Base-by-base conservation (phyloP, 1,140 invertebrate genomes). In the Bombus affinis region DNA sequence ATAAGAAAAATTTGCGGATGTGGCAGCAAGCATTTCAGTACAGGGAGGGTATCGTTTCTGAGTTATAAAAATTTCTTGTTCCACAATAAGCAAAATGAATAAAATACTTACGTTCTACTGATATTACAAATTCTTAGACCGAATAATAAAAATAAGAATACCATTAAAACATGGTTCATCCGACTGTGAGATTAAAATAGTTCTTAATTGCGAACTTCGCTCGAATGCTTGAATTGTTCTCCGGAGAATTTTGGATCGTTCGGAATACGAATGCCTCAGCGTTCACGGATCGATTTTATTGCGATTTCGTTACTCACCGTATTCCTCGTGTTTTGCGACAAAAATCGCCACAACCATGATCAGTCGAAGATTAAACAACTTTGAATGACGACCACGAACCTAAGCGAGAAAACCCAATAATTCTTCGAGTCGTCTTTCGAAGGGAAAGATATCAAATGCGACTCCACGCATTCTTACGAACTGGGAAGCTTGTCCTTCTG, bases 131-230 rank as follows among this genome's bases (percentile, higher is more conserved):
- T 66, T 35, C 32, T 62, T n/a, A n/a, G 12, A n/a, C 4, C 59
- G 28, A n/a, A 62, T 62, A n/a, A 62, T 62, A 62, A 62, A 53
- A 22, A 10, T 18, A 44, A 59, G 15, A 82, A 37, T 57, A 18
- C 15, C 47, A 22, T 37, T 25, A 47, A 82, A 83, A 66, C 66
- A 37, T 76, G 35, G 66, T 75, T 76, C 71, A 39, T 18, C 44
- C 12, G 25, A 18, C 9, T 39, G 35, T 42, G 2, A 62, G 35
- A 57, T 83, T 83, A 39, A 77, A 68, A 77, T 68, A 77, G 62
- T 57, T 83, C 81, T 53, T 77, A 77, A 83, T 83, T 77, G 81
- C 73, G 77, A 77, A 35, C 59, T 70, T 83, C 73, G 81, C 35
- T 10, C 44, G 25, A 15, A 62, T 35, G 59, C n/a, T 82, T 15